These are phyloP conservation scores for Acanthaster planci DNA, from an alignment of 35 echinoderm and acorn worm species.

Conservation along the genomic window DNA sequence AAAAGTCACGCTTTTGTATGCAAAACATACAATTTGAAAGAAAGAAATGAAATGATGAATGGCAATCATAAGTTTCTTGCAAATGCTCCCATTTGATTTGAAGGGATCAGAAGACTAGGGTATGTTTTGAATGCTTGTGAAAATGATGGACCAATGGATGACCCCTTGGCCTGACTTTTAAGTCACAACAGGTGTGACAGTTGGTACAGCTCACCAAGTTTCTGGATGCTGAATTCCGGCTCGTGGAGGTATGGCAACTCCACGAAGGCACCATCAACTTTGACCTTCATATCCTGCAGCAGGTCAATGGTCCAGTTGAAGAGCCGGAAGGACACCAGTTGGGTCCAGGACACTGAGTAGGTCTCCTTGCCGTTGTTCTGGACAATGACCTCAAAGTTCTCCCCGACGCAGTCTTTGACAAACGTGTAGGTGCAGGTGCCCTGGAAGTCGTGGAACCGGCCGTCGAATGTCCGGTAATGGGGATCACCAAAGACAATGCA, in stretches of 20 bases:
- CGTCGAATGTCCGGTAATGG: conserved; percentile 96
- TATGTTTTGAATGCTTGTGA: too few species aligned
- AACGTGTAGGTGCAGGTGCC: conserved; percentile 91
- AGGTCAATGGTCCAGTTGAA: conserved; percentile 84
- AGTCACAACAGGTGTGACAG: too few species aligned
- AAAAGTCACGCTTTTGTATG: too few species aligned
- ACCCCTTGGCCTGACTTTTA: too few species aligned
- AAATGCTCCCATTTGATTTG: too few species aligned
- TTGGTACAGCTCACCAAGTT: conserved; percentile 60
- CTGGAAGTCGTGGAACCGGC: conserved; percentile 84
- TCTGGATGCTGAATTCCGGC: conserved; percentile 79
- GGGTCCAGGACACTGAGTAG: conserved; percentile 82
- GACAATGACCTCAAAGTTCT: conserved; percentile 63
- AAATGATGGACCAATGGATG: too few species aligned
- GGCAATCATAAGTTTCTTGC: too few species aligned
- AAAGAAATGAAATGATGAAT: too few species aligned
- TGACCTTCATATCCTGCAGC: conserved; percentile 73
- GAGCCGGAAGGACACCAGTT: conserved; percentile 68
- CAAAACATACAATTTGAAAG: too few species aligned
- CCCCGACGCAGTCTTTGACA: conserved; percentile 71
- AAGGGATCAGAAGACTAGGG: too few species aligned
- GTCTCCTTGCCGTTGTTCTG: conserved; percentile 95
- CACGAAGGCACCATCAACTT: conserved; percentile 50
- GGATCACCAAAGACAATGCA: conserved; percentile 98
- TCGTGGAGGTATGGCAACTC: conserved; percentile 74